Conservation (phyloP, 2,888 invertebrate species). For the Bimastos eiseni region DNA sequence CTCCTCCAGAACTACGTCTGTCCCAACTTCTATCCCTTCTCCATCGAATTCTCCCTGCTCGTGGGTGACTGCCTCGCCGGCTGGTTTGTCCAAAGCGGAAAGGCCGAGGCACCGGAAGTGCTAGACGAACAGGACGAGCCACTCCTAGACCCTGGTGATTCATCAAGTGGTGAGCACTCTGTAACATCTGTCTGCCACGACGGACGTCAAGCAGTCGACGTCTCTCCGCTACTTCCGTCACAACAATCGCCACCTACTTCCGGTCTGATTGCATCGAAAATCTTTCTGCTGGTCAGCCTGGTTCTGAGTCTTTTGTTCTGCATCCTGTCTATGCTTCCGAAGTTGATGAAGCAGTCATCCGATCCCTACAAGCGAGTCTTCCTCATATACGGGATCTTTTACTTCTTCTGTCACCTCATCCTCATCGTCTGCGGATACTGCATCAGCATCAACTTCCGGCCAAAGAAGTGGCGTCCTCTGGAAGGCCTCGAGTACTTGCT, state of each 20-base stretch:
- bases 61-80: constrained; percentile 26
- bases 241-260: not conserved
- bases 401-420: not conserved
- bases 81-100: constrained; percentile 30
- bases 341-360: not conserved
- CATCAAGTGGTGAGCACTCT: not conserved
- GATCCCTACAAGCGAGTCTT: not conserved
- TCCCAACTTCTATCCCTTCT: constrained; percentile 21
- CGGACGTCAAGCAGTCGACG: not conserved
- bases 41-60: constrained; percentile 27
- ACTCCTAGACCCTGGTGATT: not conserved
- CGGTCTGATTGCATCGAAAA: not conserved
- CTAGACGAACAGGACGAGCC: not conserved
- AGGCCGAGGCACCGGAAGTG: not conserved
- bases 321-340: not conserved
- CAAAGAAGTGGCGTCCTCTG: not conserved
- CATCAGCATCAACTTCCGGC: not conserved
- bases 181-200: not conserved
- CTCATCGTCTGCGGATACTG: not conserved
- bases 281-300: not conserved
- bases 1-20: not conserved
- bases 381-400: not conserved
- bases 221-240: not conserved
- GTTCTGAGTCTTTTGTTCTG: not conserved
- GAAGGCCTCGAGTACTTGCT: not conserved